Evolutionary conservation across 2,797 vertebrate species (phyloP), one percentile per base, ranked within the genome.

Genomic region (Pipistrellus pygmaeus): DNA sequence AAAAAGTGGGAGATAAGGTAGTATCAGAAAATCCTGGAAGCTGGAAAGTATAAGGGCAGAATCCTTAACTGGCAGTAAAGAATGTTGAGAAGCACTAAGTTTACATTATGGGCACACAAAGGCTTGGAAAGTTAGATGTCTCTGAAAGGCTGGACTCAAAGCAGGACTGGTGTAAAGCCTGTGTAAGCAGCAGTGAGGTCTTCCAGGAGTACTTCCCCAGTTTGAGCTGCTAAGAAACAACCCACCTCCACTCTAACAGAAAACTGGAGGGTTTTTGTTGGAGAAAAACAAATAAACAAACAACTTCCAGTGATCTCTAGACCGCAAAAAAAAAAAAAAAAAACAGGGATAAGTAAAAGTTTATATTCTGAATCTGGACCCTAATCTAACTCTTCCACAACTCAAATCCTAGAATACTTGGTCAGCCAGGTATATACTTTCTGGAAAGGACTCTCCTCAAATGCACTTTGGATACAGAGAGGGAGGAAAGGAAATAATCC

Each of bases 71-170:
- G 35, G 46, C 38, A 81, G 57, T 41, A 69, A 96, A 75, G 30
- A 84, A 66, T 46, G 66, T 64, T 85, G 68, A 93, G 32, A 93
- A 89, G 82, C 3, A 80, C 53, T 88, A 69, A 57, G 38, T 71
- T 85, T 60, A 88, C 15, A 66, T 4, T 38, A n/a, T 2, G 3
- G 30, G 27, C 41, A 23, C 48, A 84, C 17, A 81, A 85, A 72
- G 66, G 3, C 48, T 51, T 72, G 5, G 15, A 18, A 84, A 81
- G n/a, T 53, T 12, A 69, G 35, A 18, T 46, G 35, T 57, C 78
- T 85, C 62, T 90, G 20, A 92, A 64, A 95, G 46, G 14, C 30
- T 85, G 27, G 55, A 85, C 51, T 81, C 57, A 62, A 83, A 87
- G 53, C 2, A 71, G 44, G 25, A 69, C 0, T 80, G 30, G 75